Conservation (phyloP, 2,797 vertebrate genomes). For the Hydrolagus colliei region DNA sequence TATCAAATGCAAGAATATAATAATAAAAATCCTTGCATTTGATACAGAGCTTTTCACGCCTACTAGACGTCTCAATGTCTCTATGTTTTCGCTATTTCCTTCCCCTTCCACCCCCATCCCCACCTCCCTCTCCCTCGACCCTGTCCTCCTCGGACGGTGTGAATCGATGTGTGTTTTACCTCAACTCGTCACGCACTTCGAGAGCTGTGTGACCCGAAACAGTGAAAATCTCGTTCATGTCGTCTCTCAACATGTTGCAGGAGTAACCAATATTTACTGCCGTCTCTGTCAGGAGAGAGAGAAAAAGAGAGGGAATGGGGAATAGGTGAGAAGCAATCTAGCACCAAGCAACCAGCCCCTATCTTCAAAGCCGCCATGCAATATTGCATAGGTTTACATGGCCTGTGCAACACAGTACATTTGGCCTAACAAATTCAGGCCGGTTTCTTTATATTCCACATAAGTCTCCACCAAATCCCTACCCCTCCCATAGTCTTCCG, state of each 20-base stretch:
- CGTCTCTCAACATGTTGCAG: slow-evolving; percentile 70
- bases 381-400: background rate
- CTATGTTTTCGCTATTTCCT: too few species aligned
- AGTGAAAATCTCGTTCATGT: slow-evolving; percentile 69
- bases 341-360: background rate
- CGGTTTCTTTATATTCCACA: background rate
- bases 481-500: background rate
- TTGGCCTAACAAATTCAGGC: background rate
- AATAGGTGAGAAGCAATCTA: background rate
- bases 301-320: background rate
- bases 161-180: slow-evolving; percentile 45
- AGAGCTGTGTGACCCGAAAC: slow-evolving; percentile 54
- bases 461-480: background rate
- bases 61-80: too few species aligned
- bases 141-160: too few species aligned
- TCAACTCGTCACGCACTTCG: slow-evolving; percentile 67
- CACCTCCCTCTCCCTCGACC: too few species aligned
- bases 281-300: slow-evolving; percentile 58
- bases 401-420: background rate
- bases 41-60: too few species aligned
- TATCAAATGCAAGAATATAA: too few species aligned
- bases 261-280: slow-evolving; percentile 76
- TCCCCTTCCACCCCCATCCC: too few species aligned
- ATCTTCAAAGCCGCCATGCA: too few species aligned
- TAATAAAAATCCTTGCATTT: too few species aligned